phyloP scores from a whole-genome alignment of 2,888 invertebrate species.

The Sipunculus nudus region DNA sequence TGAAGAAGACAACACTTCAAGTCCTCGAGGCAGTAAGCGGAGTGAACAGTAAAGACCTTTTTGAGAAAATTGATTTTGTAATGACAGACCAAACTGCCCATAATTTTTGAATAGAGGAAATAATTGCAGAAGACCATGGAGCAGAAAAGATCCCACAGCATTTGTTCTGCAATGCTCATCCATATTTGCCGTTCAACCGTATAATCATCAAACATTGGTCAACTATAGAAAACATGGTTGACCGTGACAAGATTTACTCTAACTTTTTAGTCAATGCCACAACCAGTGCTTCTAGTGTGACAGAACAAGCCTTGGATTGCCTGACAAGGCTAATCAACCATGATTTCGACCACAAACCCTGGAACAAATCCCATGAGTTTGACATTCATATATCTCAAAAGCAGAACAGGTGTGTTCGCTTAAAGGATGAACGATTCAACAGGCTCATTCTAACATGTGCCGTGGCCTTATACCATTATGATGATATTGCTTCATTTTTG shows the following conservation, averaged over 20 bases:
- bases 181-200: neutral
- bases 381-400: neutral
- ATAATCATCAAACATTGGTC: slow-evolving; percentile 1
- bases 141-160: neutral
- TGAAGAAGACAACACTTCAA: neutral
- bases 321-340: neutral
- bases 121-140: neutral
- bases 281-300: neutral
- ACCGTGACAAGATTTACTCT: neutral
- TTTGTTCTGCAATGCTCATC: slow-evolving; percentile 9
- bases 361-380: neutral
- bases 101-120: neutral
- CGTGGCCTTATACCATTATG: slow-evolving; percentile 2
- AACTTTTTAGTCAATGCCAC: neutral
- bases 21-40: slow-evolving; percentile 8
- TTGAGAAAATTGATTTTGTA: too few species aligned
- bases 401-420: slow-evolving; percentile 9
- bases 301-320: neutral
- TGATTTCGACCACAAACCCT: neutral
- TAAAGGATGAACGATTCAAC: slow-evolving; percentile 19
- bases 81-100: slow-evolving; percentile 2
- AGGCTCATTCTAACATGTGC: slow-evolving; percentile 11
- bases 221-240: slow-evolving; percentile 1
- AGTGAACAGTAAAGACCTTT: neutral
- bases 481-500: slow-evolving; percentile 6